phyloP scores from a whole-genome alignment of 2,888 invertebrate species.

The Allacma fusca region DNA sequence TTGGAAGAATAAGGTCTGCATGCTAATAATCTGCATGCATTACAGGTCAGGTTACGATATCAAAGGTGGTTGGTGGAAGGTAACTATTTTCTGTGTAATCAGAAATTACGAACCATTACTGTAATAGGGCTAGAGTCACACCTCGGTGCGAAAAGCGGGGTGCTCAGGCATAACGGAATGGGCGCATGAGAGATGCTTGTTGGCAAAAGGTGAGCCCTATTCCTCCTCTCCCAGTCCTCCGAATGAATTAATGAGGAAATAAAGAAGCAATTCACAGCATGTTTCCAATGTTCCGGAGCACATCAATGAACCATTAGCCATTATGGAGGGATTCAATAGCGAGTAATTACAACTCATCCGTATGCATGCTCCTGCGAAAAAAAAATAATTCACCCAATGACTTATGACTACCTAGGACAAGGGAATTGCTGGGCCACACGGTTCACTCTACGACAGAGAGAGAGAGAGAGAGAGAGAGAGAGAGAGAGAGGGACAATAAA shows the following conservation, averaged over 20 bases:
- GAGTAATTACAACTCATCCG: constrained; percentile 30
- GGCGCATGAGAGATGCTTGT: neutral
- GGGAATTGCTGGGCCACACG: no score
- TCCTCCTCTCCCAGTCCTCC: neutral
- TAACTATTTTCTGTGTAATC: no score
- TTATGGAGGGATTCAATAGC: constrained; percentile 23
- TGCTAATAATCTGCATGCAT: no score
- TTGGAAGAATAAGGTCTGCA: no score
- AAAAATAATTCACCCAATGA: neutral
- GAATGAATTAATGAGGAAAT: constrained; percentile 16
- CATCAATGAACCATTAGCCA: constrained; percentile 21
- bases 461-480: no score
- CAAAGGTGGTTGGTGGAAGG: no score
- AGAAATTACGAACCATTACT: no score
- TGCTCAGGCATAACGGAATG: neutral
- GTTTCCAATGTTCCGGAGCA: constrained; percentile 9
- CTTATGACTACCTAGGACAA: neutral
- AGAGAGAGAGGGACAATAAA: no score
- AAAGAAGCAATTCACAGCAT: constrained; percentile 13
- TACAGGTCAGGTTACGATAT: no score
- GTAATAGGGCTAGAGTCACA: no score
- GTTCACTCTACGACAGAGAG: no score
- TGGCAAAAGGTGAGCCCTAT: neutral
- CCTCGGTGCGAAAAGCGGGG: no score
- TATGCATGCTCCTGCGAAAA: neutral